These are phyloP conservation scores for Lycocerus yunnanus DNA, from an alignment of 2,888 invertebrate species.

Conservation along the genomic window DNA sequence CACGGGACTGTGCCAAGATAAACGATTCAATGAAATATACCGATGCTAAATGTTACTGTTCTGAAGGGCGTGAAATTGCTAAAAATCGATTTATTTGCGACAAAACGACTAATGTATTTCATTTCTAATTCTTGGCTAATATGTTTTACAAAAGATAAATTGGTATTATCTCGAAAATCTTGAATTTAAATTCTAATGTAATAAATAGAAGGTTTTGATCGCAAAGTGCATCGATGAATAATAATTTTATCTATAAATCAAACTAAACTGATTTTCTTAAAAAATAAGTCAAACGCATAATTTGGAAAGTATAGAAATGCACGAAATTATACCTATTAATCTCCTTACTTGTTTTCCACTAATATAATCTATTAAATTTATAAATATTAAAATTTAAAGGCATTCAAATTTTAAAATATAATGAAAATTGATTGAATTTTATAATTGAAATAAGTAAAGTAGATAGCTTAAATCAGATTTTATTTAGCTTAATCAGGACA, in stretches of 20 bases:
- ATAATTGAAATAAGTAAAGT: too few relatives aligned
- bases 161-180: not conserved
- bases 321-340: too few relatives aligned
- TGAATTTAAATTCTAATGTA: not conserved
- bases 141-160: not conserved
- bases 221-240: not conserved
- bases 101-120: slow-evolving; percentile 23
- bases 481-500: too few relatives aligned
- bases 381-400: too few relatives aligned
- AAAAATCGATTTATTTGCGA: slow-evolving; percentile 43
- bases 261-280: not conserved
- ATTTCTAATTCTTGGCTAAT: slow-evolving; percentile 13
- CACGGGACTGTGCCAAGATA: slow-evolving; percentile 40
- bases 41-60: slow-evolving; percentile 47
- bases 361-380: too few relatives aligned
- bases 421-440: too few relatives aligned
- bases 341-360: too few relatives aligned
- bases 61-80: slow-evolving; percentile 50
- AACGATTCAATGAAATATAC: slow-evolving; percentile 47
- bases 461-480: too few relatives aligned
- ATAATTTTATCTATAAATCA: not conserved
- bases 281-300: not conserved
- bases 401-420: too few relatives aligned
- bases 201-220: not conserved
- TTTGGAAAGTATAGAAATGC: not conserved